Evolutionary conservation across 2,888 invertebrate genomes (phyloP).

Genomic region (Doris montereyensis): DNA sequence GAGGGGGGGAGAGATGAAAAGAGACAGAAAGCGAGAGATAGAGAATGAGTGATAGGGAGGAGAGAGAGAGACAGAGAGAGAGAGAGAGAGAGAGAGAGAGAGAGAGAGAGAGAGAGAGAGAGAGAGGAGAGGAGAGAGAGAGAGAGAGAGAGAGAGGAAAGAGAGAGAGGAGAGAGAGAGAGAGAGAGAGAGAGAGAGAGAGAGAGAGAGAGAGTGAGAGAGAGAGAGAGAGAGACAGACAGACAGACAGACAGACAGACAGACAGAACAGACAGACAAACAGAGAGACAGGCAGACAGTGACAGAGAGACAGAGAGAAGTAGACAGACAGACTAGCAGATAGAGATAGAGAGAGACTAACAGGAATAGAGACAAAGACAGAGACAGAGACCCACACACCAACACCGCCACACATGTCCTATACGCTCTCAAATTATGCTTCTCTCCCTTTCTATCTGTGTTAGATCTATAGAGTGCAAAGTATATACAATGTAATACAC

Average conservation of each 20-base stretch:
- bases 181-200: neutral
- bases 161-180: neutral
- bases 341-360: neutral
- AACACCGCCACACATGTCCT: too few relatives aligned
- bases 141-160: neutral
- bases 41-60: neutral
- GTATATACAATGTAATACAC: too few relatives aligned
- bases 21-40: neutral
- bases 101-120: neutral
- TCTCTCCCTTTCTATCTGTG: too few relatives aligned
- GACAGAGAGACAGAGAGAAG: slow-evolving; percentile 13
- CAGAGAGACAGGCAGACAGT: neutral
- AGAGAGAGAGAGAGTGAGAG: neutral
- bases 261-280: neutral
- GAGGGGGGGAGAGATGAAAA: neutral
- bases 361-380: neutral
- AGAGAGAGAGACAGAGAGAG: neutral
- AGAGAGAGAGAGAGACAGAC: neutral
- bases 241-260: neutral
- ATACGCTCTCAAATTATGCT: too few relatives aligned
- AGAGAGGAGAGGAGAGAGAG: neutral
- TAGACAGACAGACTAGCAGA: neutral
- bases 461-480: too few relatives aligned
- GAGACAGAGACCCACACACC: too few relatives aligned
- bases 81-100: neutral